Conservation (phyloP, 1,140 invertebrate genomes). For the Thaumatotibia leucotreta region DNA sequence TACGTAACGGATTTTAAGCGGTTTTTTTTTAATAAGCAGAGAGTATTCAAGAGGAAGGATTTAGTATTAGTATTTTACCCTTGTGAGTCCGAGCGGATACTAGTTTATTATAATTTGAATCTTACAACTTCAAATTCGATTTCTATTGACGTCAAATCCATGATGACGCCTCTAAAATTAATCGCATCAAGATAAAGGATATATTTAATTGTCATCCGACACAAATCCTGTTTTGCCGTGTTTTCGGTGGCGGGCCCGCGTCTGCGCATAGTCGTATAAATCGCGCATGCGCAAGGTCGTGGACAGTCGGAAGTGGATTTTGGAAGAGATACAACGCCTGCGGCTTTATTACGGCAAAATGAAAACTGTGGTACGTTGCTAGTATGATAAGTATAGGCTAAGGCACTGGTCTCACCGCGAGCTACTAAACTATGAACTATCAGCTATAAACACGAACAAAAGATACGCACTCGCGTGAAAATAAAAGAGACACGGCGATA, state of each 20-base stretch:
- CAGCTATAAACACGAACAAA: too few species aligned
- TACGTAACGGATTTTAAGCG: too few species aligned
- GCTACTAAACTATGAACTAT: too few species aligned
- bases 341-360: background rate
- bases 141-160: background rate
- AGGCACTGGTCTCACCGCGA: too few species aligned
- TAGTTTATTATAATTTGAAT: background rate
- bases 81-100: background rate
- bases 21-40: too few species aligned
- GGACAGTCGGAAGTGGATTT: background rate
- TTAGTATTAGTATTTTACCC: too few species aligned
- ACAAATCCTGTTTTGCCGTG: background rate
- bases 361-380: constrained; percentile 5
- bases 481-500: too few species aligned
- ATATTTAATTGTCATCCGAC: background rate
- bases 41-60: too few species aligned
- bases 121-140: background rate
- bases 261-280: background rate
- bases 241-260: background rate
- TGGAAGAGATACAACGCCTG: background rate
- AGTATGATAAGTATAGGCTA: background rate
- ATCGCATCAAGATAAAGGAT: background rate
- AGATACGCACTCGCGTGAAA: too few species aligned
- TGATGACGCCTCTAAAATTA: background rate
- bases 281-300: background rate